Conservation (phyloP, 2,888 invertebrate species). For the Strigamia maritima region DNA sequence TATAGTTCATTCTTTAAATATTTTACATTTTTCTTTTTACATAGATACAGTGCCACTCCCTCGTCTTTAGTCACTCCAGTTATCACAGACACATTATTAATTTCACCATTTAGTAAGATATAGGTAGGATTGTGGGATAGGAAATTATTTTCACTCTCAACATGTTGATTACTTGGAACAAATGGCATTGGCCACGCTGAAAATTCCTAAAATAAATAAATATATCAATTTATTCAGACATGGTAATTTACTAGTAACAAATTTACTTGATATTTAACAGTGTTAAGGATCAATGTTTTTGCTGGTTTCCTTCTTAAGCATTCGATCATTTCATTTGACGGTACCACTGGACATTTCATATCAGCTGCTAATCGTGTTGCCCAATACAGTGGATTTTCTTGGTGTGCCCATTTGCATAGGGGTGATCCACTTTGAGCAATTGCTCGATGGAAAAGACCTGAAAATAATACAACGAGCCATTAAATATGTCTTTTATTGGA, state of each 20-base stretch:
- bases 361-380: not conserved
- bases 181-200: not conserved
- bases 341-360: not conserved
- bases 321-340: not conserved
- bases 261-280: not conserved
- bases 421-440: conserved; percentile 29
- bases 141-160: not conserved
- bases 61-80: not conserved
- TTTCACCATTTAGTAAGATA: not conserved
- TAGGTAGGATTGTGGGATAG: not conserved
- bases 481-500: too few relatives aligned
- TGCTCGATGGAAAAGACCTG: conserved; percentile 34
- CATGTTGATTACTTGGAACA: not conserved
- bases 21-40: too few relatives aligned
- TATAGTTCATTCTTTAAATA: too few relatives aligned
- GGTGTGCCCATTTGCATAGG: not conserved
- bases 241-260: not conserved
- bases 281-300: not conserved
- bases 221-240: too few relatives aligned
- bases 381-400: not conserved
- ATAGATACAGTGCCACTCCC: not conserved
- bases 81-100: not conserved
- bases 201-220: not conserved
- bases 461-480: not conserved
- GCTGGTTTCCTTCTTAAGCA: not conserved